Evolutionary conservation across 2,797 vertebrate species (phyloP).

Genomic region (Lagorchestes hirsutus): DNA sequence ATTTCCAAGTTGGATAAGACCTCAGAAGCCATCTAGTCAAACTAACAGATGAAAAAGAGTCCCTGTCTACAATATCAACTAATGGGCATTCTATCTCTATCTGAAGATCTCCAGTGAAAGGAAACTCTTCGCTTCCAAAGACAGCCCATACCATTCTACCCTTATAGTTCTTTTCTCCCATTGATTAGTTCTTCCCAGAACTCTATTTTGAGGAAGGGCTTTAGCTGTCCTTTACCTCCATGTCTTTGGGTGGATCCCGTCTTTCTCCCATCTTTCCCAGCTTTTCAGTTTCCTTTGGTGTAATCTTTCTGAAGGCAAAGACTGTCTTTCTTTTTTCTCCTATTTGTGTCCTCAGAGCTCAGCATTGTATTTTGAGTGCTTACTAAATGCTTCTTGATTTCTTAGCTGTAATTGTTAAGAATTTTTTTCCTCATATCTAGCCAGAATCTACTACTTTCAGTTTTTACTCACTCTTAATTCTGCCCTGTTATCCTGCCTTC

Average conservation of each 20-base stretch:
- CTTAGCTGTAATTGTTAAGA: not conserved
- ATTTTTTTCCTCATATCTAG: not conserved
- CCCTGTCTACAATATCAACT: not conserved
- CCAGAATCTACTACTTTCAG: not conserved
- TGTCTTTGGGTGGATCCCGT: not conserved
- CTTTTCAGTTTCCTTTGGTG: not conserved
- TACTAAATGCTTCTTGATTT: not conserved
- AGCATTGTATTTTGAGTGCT: not conserved
- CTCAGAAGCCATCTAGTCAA: not conserved
- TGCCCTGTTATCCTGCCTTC: not conserved
- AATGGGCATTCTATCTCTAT: not conserved
- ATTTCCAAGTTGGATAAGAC: not conserved
- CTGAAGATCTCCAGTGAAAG: not conserved
- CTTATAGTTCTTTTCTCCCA: not conserved
- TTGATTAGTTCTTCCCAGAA: not conserved
- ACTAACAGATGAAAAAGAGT: not conserved
- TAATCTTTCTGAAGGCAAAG: not conserved
- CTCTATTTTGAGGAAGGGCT: not conserved
- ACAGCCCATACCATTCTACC: not conserved
- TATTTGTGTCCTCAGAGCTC: not conserved
- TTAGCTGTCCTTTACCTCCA: not conserved
- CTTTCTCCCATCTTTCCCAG: no score
- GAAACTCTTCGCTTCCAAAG: not conserved
- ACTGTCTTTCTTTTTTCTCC: not conserved
- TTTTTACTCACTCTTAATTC: not conserved